Evolutionary conservation across 2,888 invertebrate species (phyloP), one percentile per base, ranked within the genome.

Genomic region (Dorcus parallelipipedus): DNA sequence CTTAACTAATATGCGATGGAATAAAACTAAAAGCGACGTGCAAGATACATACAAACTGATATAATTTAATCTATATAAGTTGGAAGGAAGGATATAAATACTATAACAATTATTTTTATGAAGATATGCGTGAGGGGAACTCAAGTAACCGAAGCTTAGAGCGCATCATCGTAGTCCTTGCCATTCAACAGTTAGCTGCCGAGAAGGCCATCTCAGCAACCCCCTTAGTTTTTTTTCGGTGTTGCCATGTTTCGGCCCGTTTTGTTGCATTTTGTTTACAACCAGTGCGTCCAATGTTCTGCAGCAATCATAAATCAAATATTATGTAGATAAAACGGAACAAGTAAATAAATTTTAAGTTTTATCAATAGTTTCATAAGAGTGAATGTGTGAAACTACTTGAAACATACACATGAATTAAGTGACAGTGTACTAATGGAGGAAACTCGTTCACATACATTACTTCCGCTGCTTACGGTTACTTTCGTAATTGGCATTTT

Each of bases 401-500:
- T 42, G 42, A 42, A 45, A 23, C 17, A 45, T 45, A 45, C 17
- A 20, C 45, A 45, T 45, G 45, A 20, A 45, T 45, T 20, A 45
- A 45, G 45, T 45, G 45, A 33, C 6, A 33, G 26, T 33, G 26
- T 33, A 33, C 45, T 45, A 64, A 59, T 76, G 39, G 79, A 33
- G 26, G 26, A 45, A 45, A 45, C 17, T 17, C 23, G 9, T 83
- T 2, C 45, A 45, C 45, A 17, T 9, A 20, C 14, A 17, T 45
- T 20, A 20, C 17, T 20, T 71, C 20, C 23, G 23, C 45, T 85
- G 14, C 73, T 85, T 20, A 83, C 83, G 45, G 75, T 83, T 58
- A 84, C 82, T 66, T 90, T 87, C 69, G 74, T 83, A 3, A 76
- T 88, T 14, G 92, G 92, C 1, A 86, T 89, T 39, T 66, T 87